phyloP scores from a whole-genome alignment of 2,113 vertebrate genomes.

The Microtus pennsylvanicus region DNA sequence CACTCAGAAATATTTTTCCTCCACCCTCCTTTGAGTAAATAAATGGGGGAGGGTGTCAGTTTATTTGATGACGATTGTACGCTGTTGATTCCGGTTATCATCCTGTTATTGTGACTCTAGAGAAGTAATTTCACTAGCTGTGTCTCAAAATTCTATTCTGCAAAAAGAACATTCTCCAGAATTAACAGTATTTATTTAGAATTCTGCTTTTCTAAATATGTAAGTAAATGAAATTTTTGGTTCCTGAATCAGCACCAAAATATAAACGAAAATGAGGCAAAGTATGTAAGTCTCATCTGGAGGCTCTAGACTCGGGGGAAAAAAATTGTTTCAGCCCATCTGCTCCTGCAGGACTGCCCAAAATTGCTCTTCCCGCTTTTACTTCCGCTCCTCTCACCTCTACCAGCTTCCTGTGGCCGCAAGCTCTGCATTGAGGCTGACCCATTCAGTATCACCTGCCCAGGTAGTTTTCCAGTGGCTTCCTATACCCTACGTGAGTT shows the following conservation, averaged over 20 bases:
- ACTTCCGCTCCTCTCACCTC: not conserved
- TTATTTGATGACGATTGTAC: not conserved
- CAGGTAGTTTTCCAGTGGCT: not conserved
- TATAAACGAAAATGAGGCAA: slow-evolving; percentile 44
- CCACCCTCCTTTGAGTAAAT: not conserved
- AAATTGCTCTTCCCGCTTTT: not conserved
- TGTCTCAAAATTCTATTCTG: slow-evolving; percentile 35
- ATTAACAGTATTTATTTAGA: slow-evolving; percentile 47
- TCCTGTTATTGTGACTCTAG: not conserved
- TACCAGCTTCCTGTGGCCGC: not conserved
- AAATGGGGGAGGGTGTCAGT: not conserved
- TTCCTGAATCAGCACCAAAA: slow-evolving; percentile 51
- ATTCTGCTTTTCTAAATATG: slow-evolving; percentile 44
- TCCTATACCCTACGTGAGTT: not conserved
- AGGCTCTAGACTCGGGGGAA: not conserved
- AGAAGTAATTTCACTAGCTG: slow-evolving; percentile 15
- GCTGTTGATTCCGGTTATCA: not conserved
- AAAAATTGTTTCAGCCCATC: slow-evolving; percentile 11
- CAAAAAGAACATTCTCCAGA: slow-evolving; percentile 42
- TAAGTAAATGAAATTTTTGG: slow-evolving; percentile 50
- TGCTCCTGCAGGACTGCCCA: not conserved
- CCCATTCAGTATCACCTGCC: not conserved
- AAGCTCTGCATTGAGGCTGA: not conserved
- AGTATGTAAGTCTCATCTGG: not conserved
- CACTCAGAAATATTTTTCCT: not conserved